phyloP scores from a whole-genome alignment of 2,113 vertebrate species.

The Antigone vipio region DNA sequence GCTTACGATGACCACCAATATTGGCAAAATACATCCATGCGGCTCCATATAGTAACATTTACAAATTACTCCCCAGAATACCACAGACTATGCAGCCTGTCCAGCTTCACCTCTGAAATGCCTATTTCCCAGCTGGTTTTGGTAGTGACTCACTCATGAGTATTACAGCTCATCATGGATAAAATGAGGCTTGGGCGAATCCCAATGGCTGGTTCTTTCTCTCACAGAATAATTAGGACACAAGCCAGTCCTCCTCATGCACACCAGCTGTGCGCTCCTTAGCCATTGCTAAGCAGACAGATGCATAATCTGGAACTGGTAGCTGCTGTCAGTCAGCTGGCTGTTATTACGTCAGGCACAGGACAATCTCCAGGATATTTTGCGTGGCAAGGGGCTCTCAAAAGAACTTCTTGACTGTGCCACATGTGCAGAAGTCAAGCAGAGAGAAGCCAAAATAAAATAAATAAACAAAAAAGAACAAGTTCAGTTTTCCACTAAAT shows the following conservation, averaged over 20 bases:
- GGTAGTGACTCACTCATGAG: conserved; percentile 15
- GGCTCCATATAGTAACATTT: not conserved
- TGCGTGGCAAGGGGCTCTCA: not conserved
- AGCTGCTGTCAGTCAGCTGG: not conserved
- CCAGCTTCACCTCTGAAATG: conserved; percentile 17
- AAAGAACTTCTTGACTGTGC: not conserved
- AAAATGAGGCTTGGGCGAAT: not conserved
- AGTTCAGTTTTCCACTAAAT: not conserved
- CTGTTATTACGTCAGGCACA: not conserved
- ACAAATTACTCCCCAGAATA: not conserved
- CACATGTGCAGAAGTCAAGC: not conserved
- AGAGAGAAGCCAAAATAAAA: not conserved
- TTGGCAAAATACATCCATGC: not conserved
- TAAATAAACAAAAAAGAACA: not conserved
- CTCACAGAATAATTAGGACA: not conserved
- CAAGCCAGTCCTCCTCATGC: not conserved
- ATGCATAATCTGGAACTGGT: conserved; percentile 9
- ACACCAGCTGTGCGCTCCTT: not conserved
- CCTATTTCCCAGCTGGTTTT: not conserved
- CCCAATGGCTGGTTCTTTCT: conserved; percentile 27
- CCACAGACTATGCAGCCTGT: not conserved
- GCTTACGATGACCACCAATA: not conserved
- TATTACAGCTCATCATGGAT: not conserved
- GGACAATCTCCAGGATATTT: not conserved
- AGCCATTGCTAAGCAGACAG: not conserved